Evolutionary conservation across 2,797 vertebrate genomes (phyloP).

Genomic region (Yasuhikotakia modesta): DNA sequence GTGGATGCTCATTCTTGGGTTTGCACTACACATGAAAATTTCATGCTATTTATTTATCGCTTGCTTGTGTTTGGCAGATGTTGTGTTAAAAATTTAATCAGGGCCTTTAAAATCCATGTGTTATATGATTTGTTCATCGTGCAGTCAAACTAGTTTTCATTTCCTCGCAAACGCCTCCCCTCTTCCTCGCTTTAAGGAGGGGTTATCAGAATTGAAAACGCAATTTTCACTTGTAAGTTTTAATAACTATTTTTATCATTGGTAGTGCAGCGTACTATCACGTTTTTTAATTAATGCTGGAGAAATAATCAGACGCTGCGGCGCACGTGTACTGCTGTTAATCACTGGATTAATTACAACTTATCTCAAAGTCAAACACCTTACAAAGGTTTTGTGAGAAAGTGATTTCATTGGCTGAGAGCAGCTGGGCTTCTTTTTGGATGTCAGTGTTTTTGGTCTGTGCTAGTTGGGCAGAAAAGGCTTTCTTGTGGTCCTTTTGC

Average conservation of each 20-base stretch:
- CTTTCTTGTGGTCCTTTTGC: constrained; percentile 57
- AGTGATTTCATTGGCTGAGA: constrained; percentile 8
- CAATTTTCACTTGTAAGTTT: constrained; percentile 36
- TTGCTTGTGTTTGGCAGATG: constrained; percentile 37
- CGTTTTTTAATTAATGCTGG: constrained; percentile 38
- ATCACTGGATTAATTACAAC: constrained; percentile 41
- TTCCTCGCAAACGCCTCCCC: constrained; percentile 1
- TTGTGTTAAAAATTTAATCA: constrained; percentile 49
- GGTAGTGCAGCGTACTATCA: not conserved
- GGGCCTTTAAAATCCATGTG: constrained; percentile 40
- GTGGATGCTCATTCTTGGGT: constrained; percentile 16
- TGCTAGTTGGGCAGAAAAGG: not conserved
- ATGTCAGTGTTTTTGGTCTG: not conserved
- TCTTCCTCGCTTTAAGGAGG: not conserved
- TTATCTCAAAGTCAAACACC: constrained; percentile 35
- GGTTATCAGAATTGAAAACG: constrained; percentile 35
- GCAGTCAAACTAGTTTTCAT: constrained; percentile 4
- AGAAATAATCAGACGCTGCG: constrained; percentile 30
- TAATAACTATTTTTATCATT: constrained; percentile 33
- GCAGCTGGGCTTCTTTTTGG: not conserved
- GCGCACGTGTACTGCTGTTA: constrained; percentile 1
- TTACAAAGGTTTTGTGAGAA: constrained; percentile 9
- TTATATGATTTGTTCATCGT: constrained; percentile 26
- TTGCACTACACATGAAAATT: constrained; percentile 23
- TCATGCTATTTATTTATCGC: constrained; percentile 45